These are phyloP conservation scores for Drosophila biarmipes DNA, from an alignment of 1,140 invertebrate genomes.

Conservation along the genomic window DNA sequence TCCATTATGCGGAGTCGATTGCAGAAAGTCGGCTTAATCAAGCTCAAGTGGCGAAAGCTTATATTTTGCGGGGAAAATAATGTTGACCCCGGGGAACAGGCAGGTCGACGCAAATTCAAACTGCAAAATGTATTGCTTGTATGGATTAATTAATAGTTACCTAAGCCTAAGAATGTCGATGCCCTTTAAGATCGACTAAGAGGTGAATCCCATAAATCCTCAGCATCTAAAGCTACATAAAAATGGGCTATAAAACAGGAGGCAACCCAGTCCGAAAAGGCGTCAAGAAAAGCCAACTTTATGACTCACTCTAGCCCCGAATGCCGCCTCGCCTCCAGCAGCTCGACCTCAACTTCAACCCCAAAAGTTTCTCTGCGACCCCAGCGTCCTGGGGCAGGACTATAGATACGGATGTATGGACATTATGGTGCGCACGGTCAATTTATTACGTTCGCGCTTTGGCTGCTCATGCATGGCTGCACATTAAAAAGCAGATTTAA, in stretches of 20 bases:
- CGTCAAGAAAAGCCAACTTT: slow-evolving; percentile 41
- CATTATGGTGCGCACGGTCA: slow-evolving; percentile 68
- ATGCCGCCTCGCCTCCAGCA: neutral
- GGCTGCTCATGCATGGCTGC: slow-evolving; percentile 70
- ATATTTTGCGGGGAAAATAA: neutral
- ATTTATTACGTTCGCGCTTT: slow-evolving; percentile 74
- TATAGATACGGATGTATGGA: slow-evolving; percentile 54
- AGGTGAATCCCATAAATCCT: neutral
- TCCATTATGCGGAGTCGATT: slow-evolving; percentile 18
- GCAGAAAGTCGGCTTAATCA: slow-evolving; percentile 16
- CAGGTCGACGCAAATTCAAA: neutral
- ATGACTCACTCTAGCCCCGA: slow-evolving; percentile 32
- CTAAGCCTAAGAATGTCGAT: too few relatives aligned
- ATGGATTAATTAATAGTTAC: neutral
- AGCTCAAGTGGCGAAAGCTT: slow-evolving; percentile 1
- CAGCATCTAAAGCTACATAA: neutral
- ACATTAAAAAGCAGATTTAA: slow-evolving; percentile 82
- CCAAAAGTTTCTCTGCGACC: slow-evolving; percentile 32
- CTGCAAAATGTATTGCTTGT: too few relatives aligned
- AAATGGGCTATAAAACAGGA: slow-evolving; percentile 18
- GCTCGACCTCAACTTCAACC: slow-evolving; percentile 31
- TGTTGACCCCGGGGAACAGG: too few relatives aligned
- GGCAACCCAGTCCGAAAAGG: slow-evolving; percentile 5
- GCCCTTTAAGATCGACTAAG: neutral
- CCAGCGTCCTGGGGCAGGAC: slow-evolving; percentile 22